Evolutionary conservation across 2,113 vertebrate species (phyloP).

Genomic region (Seriola dumerili): DNA sequence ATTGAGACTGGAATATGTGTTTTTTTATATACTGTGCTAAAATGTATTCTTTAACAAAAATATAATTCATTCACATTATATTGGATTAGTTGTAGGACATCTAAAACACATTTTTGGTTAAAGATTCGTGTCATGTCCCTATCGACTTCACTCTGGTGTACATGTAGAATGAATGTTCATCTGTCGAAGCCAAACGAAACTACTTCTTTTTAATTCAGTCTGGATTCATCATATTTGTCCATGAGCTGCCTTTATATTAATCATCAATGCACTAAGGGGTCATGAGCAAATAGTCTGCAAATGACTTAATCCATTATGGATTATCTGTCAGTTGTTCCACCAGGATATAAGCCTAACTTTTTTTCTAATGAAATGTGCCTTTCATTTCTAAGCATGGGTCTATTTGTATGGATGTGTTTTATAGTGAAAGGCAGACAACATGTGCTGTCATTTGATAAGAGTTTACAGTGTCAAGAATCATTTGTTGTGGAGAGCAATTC

Average conservation of each 20-base stretch:
- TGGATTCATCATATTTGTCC: conserved; percentile 10
- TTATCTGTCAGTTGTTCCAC: background rate
- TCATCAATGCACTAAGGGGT: background rate
- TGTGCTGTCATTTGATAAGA: background rate
- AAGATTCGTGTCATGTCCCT: background rate
- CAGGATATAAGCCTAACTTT: background rate
- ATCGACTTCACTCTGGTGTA: background rate
- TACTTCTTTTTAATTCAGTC: background rate
- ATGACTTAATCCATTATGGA: conserved; percentile 9
- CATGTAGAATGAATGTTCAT: background rate
- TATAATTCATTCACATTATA: background rate
- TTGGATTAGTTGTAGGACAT: accelerated
- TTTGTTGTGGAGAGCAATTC: background rate
- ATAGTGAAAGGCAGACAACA: background rate
- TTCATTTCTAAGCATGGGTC: background rate
- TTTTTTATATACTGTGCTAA: background rate
- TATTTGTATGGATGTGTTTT: background rate
- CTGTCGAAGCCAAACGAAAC: conserved; percentile 1
- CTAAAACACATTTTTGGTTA: background rate
- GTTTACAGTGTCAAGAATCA: background rate
- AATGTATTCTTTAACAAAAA: background rate
- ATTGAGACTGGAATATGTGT: background rate
- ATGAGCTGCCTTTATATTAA: background rate
- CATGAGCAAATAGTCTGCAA: background rate
- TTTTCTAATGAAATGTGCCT: conserved; percentile 9